Percentiles rank a stretch among this genome's conserved stretches.
These are phyloP conservation scores for Xiphophorus hellerii DNA, from an alignment of 2,113 vertebrate genomes.

Conservation along the genomic window DNA sequence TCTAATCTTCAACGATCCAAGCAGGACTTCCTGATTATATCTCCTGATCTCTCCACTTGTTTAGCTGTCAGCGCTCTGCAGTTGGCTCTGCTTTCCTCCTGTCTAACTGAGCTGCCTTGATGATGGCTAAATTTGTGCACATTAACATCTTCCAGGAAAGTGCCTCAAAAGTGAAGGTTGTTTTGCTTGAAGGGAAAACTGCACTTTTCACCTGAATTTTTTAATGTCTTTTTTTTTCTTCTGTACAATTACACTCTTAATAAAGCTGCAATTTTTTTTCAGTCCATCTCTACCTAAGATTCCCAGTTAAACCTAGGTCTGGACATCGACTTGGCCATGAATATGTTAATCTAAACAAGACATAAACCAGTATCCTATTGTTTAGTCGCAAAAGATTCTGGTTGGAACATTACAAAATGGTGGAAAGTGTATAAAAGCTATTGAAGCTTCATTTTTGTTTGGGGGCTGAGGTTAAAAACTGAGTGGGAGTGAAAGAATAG, in stretches of 20 bases:
- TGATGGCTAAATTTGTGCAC: neutral
- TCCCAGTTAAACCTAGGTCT: constrained; percentile 37
- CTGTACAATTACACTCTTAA: too few species aligned
- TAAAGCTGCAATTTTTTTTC: too few species aligned
- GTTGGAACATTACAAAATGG: neutral
- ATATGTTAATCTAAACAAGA: neutral
- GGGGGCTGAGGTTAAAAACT: constrained; percentile 16
- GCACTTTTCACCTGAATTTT: constrained; percentile 14
- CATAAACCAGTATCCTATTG: neutral
- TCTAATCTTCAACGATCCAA: neutral
- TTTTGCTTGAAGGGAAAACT: neutral
- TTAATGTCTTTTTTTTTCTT: neutral
- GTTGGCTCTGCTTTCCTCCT: constrained; percentile 16
- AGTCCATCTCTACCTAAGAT: neutral
- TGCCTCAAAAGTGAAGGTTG: neutral
- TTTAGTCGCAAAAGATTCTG: neutral
- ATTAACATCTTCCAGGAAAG: neutral
- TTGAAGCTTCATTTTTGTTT: neutral
- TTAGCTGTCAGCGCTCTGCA: neutral
- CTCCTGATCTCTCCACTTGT: neutral
- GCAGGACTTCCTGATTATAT: neutral
- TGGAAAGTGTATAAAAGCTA: neutral
- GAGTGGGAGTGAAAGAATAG: constrained; percentile 11
- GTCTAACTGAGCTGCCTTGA: constrained; percentile 35
- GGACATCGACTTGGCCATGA: constrained; percentile 30